phyloP scores from a whole-genome alignment of 2,888 invertebrate species.

The Drosophila borborema region DNA sequence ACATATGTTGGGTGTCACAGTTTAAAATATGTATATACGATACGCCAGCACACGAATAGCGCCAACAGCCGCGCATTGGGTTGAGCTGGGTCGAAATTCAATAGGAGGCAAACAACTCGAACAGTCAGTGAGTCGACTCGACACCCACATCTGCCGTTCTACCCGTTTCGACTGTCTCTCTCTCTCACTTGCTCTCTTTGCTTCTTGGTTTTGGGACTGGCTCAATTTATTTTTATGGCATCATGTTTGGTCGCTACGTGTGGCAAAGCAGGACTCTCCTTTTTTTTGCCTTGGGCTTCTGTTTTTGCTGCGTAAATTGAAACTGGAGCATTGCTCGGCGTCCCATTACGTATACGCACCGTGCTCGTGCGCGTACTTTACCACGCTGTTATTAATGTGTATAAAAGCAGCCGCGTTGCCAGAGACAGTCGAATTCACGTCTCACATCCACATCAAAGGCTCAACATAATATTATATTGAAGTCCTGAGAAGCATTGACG shows the following conservation, averaged over 20 bases:
- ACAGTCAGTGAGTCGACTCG: conserved; percentile 23
- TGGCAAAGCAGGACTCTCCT: conserved; percentile 39
- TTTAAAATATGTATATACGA: conserved; percentile 60
- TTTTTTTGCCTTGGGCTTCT: conserved; percentile 43
- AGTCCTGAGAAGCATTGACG: background rate
- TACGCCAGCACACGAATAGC: conserved; percentile 18
- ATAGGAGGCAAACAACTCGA: conserved; percentile 46
- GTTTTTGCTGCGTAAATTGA: conserved; percentile 67
- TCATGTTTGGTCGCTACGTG: conserved; percentile 64
- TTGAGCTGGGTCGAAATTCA: conserved; percentile 36
- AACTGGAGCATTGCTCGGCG: conserved; percentile 63
- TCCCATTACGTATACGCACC: conserved; percentile 65
- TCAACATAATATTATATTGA: background rate
- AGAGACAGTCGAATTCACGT: conserved; percentile 2
- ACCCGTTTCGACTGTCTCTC: background rate
- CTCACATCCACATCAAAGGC: conserved; percentile 14
- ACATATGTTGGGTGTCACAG: conserved; percentile 77
- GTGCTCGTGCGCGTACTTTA: conserved; percentile 20
- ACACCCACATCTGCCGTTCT: conserved; percentile 7
- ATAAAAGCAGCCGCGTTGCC: conserved; percentile 15
- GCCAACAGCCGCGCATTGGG: conserved; percentile 5
- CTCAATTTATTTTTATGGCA: conserved; percentile 78
- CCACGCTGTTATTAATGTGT: conserved; percentile 24
- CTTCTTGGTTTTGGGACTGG: conserved; percentile 46
- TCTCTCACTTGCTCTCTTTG: conserved; percentile 25